Evolutionary conservation across 2,888 invertebrate species (phyloP).

Genomic region (Horisme vitalbata): DNA sequence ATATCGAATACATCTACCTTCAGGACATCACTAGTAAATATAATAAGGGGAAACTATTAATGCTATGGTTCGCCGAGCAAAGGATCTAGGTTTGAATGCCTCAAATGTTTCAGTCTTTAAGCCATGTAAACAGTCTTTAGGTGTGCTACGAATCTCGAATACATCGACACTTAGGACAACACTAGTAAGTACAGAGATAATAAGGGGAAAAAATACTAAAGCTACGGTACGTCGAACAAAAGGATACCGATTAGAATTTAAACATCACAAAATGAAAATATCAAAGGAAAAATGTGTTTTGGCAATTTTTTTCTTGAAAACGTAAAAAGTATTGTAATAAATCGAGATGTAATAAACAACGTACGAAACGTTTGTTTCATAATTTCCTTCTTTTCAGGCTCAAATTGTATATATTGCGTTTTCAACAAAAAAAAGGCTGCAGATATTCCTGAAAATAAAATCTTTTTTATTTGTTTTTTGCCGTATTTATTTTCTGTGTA

Average conservation of each 20-base stretch:
- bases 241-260: slow-evolving; percentile 17
- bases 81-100: too few relatives aligned
- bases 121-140: too few relatives aligned
- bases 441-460: too few relatives aligned
- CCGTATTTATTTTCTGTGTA: too few relatives aligned
- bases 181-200: slow-evolving; percentile 10
- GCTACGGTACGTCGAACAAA: slow-evolving; percentile 10
- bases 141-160: too few relatives aligned
- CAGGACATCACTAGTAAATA: too few relatives aligned
- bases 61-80: too few relatives aligned
- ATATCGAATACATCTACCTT: neutral
- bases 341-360: neutral
- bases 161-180: too few relatives aligned
- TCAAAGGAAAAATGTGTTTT: slow-evolving; percentile 8
- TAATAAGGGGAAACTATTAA: too few relatives aligned
- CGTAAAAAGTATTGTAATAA: neutral
- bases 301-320: slow-evolving; percentile 2
- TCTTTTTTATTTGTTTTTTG: too few relatives aligned
- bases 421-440: too few relatives aligned
- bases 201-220: slow-evolving; percentile 14
- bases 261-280: slow-evolving; percentile 16
- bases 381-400: neutral
- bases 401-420: neutral
- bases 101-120: too few relatives aligned
- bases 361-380: neutral